Percentiles rank a stretch among this genome's conserved stretches.
phyloP scores from a whole-genome alignment of 2,888 invertebrate species.

The Tenthredo mesomela region DNA sequence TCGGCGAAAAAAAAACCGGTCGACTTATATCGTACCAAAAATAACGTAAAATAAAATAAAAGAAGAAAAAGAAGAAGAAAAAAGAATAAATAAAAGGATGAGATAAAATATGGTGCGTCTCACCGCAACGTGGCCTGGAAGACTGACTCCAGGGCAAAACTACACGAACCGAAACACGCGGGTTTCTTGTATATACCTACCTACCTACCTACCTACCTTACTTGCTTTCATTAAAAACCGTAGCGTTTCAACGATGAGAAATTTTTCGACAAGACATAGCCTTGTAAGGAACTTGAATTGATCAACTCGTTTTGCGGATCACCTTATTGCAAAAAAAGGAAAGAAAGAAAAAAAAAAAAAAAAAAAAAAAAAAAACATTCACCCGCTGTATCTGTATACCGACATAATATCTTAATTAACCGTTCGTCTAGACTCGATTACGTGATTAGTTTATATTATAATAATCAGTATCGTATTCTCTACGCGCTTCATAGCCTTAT shows the following conservation, averaged over 20 bases:
- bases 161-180: conserved; percentile 20
- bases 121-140: neutral
- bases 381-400: neutral
- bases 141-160: conserved; percentile 9
- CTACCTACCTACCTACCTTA: neutral
- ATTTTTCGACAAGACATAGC: conserved; percentile 26
- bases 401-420: neutral
- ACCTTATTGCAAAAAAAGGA: neutral
- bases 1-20: neutral
- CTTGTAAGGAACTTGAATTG: neutral
- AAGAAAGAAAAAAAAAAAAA: too few relatives aligned
- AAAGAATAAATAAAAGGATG: neutral
- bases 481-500: neutral
- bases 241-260: conserved; percentile 11
- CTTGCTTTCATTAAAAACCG: conserved; percentile 20
- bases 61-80: neutral
- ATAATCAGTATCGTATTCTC: neutral
- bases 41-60: neutral
- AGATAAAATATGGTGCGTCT: neutral
- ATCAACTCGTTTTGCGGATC: neutral
- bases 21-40: neutral
- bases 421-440: neutral
- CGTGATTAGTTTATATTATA: neutral
- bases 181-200: neutral
- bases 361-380: neutral